A percentile compares a stretch with the other conserved stretches of the same genome.
phyloP scores from a whole-genome alignment of 2,797 vertebrate species.

The Cossypha dichroa region DNA sequence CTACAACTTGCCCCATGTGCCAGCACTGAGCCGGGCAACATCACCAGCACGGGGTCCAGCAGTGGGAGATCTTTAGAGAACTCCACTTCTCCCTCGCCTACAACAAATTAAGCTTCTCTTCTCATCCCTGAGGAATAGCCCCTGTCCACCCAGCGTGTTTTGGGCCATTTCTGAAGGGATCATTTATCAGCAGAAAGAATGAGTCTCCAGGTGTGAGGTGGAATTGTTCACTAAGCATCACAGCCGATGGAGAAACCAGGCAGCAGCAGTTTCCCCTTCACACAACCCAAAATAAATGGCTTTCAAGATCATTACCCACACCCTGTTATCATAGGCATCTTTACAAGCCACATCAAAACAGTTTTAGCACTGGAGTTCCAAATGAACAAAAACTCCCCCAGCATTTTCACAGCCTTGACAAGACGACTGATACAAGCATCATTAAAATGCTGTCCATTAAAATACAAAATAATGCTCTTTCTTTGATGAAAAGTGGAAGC shows the following conservation, averaged over 20 bases:
- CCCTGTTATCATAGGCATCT: neutral
- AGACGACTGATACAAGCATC: neutral
- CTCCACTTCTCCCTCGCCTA: rapidly evolving
- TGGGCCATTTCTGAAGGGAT: neutral
- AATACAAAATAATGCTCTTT: neutral
- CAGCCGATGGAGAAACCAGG: neutral
- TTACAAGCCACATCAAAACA: neutral
- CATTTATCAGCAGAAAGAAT: neutral
- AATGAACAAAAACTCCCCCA: neutral
- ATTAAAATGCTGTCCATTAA: neutral
- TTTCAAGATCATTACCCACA: neutral
- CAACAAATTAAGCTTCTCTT: neutral
- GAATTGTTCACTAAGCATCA: neutral
- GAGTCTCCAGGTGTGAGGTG: neutral
- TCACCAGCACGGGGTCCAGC: rapidly evolving
- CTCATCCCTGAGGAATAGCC: neutral
- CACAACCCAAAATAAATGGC: neutral
- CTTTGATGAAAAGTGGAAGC: neutral
- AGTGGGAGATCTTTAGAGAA: neutral
- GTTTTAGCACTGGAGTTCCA: neutral
- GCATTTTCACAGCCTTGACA: neutral
- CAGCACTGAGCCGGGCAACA: rapidly evolving
- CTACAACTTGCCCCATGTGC: neutral
- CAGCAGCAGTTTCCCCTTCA: neutral
- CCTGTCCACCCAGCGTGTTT: rapidly evolving